A percentile compares a stretch with the other conserved stretches of the same genome.
These are phyloP conservation scores for Pissodes strobi DNA, from an alignment of 1,140 invertebrate species.

Conservation along the genomic window DNA sequence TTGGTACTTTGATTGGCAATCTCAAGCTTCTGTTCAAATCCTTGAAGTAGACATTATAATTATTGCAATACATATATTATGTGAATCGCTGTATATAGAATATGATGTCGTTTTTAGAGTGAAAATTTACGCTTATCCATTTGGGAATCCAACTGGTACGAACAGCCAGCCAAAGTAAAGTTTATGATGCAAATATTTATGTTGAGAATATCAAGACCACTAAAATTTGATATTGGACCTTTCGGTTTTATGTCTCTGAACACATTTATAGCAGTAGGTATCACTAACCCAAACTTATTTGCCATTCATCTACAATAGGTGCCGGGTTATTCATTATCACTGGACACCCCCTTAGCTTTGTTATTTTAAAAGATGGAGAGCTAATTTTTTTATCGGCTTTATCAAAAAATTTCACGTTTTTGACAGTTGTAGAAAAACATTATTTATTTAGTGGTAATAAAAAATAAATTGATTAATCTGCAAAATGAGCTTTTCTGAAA, in stretches of 20 bases:
- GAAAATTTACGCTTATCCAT: slow-evolving; percentile 7
- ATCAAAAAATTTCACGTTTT: too few relatives aligned
- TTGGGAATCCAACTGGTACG: slow-evolving; percentile 5
- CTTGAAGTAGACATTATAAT: not conserved
- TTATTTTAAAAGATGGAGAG: too few relatives aligned
- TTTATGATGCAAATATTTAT: slow-evolving; percentile 10
- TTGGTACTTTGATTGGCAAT: not conserved
- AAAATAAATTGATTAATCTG: too few relatives aligned
- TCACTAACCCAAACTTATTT: too few relatives aligned
- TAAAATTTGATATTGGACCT: slow-evolving; percentile 10
- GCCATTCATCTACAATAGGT: too few relatives aligned
- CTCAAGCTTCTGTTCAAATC: too few relatives aligned
- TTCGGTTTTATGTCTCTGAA: slow-evolving; percentile 8
- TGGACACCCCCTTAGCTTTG: too few relatives aligned
- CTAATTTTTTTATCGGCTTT: too few relatives aligned
- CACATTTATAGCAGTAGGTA: slow-evolving; percentile 2
- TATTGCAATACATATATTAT: not conserved
- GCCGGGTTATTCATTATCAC: too few relatives aligned
- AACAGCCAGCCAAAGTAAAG: not conserved
- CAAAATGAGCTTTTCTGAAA: too few relatives aligned
- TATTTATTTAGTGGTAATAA: too few relatives aligned
- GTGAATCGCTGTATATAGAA: not conserved
- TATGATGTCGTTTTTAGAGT: slow-evolving; percentile 11
- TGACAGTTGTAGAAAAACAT: too few relatives aligned
- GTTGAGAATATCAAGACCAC: not conserved